These are phyloP conservation scores for Panulirus ornatus DNA, from an alignment of 1,140 invertebrate genomes.

Conservation along the genomic window DNA sequence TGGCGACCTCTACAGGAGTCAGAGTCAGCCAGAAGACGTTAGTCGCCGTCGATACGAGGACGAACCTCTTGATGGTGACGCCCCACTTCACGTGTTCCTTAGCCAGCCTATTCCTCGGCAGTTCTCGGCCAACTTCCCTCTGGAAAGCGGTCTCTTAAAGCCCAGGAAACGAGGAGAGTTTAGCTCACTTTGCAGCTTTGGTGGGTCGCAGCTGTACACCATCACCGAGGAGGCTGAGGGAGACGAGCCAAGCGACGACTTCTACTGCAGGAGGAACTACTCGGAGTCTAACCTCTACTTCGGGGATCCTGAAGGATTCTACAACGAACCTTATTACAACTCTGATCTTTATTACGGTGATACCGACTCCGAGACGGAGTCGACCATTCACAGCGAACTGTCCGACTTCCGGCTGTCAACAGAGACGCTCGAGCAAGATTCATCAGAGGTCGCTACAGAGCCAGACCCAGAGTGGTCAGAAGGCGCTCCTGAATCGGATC, in stretches of 20 bases:
- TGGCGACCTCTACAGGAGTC: constrained; percentile 46
- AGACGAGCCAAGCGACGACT: constrained; percentile 34
- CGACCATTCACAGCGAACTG: constrained; percentile 31
- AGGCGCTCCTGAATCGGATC: background rate
- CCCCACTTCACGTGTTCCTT: constrained; percentile 45
- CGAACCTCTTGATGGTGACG: constrained; percentile 35
- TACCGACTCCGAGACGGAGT: constrained; percentile 36
- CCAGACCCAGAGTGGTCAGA: background rate
- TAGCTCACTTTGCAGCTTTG: constrained; percentile 53
- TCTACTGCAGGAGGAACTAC: constrained; percentile 44
- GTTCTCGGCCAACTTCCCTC: background rate
- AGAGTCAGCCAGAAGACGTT: constrained; percentile 54
- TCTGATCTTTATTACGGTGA: constrained; percentile 55
- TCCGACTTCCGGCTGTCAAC: background rate
- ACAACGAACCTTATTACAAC: background rate
- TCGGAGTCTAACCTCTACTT: constrained; percentile 52
- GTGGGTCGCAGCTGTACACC: constrained; percentile 48
- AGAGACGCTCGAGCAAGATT: constrained; percentile 44
- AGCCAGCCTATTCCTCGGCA: constrained; percentile 46
- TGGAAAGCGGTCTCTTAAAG: background rate
- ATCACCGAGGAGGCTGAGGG: constrained; percentile 53
- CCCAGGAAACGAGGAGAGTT: constrained; percentile 46
- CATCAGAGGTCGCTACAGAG: background rate
- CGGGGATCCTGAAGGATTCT: background rate
- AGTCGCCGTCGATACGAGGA: background rate